phyloP scores from a whole-genome alignment of 2,888 invertebrate genomes.

The Eupeodes latifasciatus region DNA sequence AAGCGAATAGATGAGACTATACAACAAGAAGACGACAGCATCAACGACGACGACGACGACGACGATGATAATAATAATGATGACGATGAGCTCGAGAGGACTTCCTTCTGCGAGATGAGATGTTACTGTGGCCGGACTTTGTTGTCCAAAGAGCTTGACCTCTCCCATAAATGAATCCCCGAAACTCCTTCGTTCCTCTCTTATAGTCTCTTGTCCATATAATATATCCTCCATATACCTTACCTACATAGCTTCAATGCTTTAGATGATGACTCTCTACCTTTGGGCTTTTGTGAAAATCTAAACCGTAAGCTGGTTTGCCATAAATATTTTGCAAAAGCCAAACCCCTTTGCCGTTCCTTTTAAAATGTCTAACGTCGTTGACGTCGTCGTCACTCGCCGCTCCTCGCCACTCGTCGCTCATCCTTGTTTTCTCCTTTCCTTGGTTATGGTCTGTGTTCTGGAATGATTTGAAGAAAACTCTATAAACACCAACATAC shows the following conservation, averaged over 20 bases:
- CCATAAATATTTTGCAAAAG: constrained; percentile 73
- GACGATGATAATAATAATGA: constrained; percentile 51
- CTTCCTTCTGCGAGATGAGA: constrained; percentile 46
- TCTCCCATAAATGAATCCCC: constrained; percentile 53
- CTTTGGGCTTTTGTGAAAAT: constrained; percentile 65
- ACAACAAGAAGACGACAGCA: constrained; percentile 24
- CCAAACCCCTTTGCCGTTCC: constrained; percentile 26
- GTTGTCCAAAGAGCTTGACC: constrained; percentile 64
- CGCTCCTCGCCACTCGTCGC: not conserved
- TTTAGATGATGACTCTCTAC: constrained; percentile 19
- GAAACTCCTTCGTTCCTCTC: not conserved
- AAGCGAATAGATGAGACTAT: constrained; percentile 47
- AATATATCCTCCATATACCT: too few relatives aligned
- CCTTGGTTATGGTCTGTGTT: not conserved
- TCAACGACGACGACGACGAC: constrained; percentile 27
- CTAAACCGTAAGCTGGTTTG: constrained; percentile 70
- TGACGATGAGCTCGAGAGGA: constrained; percentile 56
- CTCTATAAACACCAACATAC: not conserved
- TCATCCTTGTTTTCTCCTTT: not conserved
- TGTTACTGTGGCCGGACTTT: constrained; percentile 58
- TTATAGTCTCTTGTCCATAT: too few relatives aligned
- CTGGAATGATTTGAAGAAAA: constrained; percentile 31
- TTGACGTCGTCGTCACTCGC: not conserved
- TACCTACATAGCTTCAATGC: too few relatives aligned
- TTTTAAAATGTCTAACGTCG: constrained; percentile 5